Percentiles rank a stretch among this genome's conserved stretches.
Conservation (phyloP, 2,888 invertebrate species). For the Torymus auratus region DNA sequence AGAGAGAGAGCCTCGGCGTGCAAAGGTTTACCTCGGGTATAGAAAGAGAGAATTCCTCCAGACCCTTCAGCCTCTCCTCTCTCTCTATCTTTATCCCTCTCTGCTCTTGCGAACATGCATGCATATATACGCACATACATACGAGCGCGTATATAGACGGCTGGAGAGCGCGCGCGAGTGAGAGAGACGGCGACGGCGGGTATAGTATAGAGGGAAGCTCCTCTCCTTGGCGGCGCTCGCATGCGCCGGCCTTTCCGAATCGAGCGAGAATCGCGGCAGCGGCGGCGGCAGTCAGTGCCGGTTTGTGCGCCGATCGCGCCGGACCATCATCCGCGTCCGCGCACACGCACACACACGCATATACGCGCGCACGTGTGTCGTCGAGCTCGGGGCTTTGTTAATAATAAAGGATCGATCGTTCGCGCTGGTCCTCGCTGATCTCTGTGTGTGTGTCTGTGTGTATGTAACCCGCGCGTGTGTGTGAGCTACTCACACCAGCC, state of each 20-base stretch:
- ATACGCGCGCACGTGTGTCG: too few species aligned
- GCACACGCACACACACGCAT: slow-evolving; percentile 32
- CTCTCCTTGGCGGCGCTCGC: slow-evolving; percentile 11
- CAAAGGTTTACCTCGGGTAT: slow-evolving; percentile 44
- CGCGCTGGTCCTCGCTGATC: too few species aligned
- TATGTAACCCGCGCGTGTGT: not conserved
- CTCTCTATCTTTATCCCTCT: slow-evolving; percentile 48
- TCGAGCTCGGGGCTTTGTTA: too few species aligned
- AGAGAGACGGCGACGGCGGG: not conserved
- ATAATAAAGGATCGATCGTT: too few species aligned
- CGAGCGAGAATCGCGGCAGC: not conserved
- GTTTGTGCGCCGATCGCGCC: slow-evolving; percentile 64
- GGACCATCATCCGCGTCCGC: slow-evolving; percentile 53
- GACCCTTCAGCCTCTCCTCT: slow-evolving; percentile 28
- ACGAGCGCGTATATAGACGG: too few species aligned
- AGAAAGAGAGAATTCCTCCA: slow-evolving; percentile 41
- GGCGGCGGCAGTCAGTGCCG: slow-evolving; percentile 61
- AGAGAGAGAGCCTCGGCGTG: not conserved
- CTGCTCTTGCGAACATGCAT: not conserved
- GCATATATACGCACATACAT: too few species aligned
- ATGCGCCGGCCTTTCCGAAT: slow-evolving; percentile 31
- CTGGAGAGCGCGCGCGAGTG: too few species aligned
- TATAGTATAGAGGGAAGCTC: slow-evolving; percentile 12
- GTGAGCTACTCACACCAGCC: not conserved
- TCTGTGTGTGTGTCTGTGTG: not conserved